Conservation (phyloP, 2,113 vertebrate genomes). For the Euleptes europaea region DNA sequence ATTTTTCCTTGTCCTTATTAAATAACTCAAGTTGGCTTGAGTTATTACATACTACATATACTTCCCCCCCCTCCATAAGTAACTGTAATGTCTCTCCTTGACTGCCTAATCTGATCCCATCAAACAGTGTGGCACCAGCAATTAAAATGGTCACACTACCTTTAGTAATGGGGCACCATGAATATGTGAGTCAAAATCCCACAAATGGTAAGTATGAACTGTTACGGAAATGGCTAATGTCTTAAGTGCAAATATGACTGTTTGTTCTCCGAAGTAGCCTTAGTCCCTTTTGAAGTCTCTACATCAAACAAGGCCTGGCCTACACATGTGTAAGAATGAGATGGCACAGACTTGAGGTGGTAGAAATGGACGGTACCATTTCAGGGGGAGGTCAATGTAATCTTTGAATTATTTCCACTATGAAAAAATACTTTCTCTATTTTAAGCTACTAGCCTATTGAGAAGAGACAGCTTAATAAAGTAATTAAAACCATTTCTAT, state of each 20-base stretch:
- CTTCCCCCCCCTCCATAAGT: conserved; percentile 25
- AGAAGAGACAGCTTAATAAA: not conserved
- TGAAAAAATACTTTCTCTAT: too few species aligned
- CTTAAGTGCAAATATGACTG: not conserved
- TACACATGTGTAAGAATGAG: not conserved
- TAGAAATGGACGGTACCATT: not conserved
- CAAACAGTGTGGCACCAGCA: conserved; percentile 8
- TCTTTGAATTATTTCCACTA: not conserved
- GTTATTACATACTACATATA: conserved; percentile 19
- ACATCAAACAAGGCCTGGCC: too few species aligned
- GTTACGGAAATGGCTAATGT: not conserved
- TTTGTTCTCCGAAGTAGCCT: too few species aligned
- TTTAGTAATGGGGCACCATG: conserved; percentile 27
- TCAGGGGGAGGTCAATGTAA: not conserved
- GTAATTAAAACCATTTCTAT: too few species aligned
- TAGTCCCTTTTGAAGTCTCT: not conserved
- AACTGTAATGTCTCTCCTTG: conserved; percentile 58
- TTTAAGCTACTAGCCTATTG: not conserved
- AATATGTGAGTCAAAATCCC: conserved; percentile 4
- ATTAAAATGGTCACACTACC: conserved; percentile 58
- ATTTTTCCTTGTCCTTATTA: conserved; percentile 64
- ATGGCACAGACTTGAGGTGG: not conserved
- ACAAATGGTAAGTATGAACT: not conserved
- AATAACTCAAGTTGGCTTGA: conserved; percentile 69
- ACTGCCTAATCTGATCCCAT: conserved; percentile 51